A percentile compares a stretch with the other conserved stretches of the same genome.
These are phyloP conservation scores for Alectoris magna DNA, from an alignment of 2,797 vertebrate genomes.

Conservation along the genomic window DNA sequence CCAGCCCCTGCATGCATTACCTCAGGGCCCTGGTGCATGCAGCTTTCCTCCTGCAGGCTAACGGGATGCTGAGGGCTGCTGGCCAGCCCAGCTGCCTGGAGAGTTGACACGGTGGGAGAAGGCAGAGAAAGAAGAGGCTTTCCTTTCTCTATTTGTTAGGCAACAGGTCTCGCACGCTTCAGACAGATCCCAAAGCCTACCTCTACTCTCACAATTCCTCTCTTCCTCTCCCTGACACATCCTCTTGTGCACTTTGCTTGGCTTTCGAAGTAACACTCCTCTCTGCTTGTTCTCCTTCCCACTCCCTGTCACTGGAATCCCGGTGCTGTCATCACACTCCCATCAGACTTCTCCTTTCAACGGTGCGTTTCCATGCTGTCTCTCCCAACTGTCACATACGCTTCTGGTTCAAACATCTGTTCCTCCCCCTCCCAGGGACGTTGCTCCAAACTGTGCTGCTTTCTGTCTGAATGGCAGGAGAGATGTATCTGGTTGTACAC, in stretches of 20 bases:
- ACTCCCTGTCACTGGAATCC: conserved; percentile 72
- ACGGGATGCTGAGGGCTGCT: not conserved
- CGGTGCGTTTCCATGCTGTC: conserved; percentile 67
- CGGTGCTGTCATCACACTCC: conserved; percentile 73
- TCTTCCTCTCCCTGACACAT: conserved; percentile 60
- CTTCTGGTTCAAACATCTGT: conserved; percentile 74
- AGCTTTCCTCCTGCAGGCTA: not conserved
- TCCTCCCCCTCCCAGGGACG: conserved; percentile 60
- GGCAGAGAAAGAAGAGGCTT: conserved; percentile 3
- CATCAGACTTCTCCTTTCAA: conserved; percentile 72
- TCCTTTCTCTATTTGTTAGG: conserved; percentile 19
- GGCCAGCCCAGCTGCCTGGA: not conserved
- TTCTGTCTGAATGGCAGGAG: conserved; percentile 53
- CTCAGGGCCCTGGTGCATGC: not conserved
- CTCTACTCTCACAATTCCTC: conserved; percentile 54
- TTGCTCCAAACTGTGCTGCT: conserved; percentile 58
- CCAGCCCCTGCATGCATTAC: fast-evolving
- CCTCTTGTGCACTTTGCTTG: conserved; percentile 69
- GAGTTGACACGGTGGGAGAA: not conserved
- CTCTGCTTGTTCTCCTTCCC: conserved; percentile 72
- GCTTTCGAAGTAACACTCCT: conserved; percentile 71
- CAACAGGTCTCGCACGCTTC: conserved; percentile 55
- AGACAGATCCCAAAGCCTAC: conserved; percentile 54
- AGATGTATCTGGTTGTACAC: conserved; percentile 4
- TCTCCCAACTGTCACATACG: conserved; percentile 69